These are phyloP conservation scores for Dugesia japonica DNA, from an alignment of 2,888 invertebrate genomes.

Conservation along the genomic window DNA sequence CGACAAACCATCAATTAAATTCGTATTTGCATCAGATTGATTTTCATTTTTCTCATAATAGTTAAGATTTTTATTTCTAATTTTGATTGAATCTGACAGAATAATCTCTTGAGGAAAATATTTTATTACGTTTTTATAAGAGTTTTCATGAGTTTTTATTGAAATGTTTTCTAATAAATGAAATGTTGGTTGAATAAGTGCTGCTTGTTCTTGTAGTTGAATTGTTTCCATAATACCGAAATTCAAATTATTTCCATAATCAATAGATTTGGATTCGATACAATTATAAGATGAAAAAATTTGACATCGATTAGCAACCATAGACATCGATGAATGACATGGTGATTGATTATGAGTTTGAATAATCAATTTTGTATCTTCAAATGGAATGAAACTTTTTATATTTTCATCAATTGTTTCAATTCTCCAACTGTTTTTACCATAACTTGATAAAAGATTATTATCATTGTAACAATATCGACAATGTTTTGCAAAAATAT, in stretches of 20 bases:
- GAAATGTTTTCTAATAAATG: slow-evolving; percentile 3
- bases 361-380: neutral
- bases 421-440: too few species aligned
- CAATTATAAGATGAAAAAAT: neutral
- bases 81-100: neutral
- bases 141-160: neutral
- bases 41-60: neutral
- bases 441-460: neutral
- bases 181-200: neutral
- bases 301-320: slow-evolving; percentile 1
- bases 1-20: neutral
- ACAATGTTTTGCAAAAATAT: slow-evolving; percentile 10
- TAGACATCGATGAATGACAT: neutral
- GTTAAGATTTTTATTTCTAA: neutral
- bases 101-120: too few species aligned
- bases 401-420: too few species aligned
- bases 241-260: neutral
- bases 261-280: neutral
- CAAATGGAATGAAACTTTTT: neutral
- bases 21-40: too few species aligned
- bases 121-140: too few species aligned
- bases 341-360: neutral
- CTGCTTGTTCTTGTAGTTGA: neutral
- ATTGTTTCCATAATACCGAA: neutral
- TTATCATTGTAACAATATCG: neutral